phyloP scores from a whole-genome alignment of 2,888 invertebrate species.

The Hylaea fasciaria region DNA sequence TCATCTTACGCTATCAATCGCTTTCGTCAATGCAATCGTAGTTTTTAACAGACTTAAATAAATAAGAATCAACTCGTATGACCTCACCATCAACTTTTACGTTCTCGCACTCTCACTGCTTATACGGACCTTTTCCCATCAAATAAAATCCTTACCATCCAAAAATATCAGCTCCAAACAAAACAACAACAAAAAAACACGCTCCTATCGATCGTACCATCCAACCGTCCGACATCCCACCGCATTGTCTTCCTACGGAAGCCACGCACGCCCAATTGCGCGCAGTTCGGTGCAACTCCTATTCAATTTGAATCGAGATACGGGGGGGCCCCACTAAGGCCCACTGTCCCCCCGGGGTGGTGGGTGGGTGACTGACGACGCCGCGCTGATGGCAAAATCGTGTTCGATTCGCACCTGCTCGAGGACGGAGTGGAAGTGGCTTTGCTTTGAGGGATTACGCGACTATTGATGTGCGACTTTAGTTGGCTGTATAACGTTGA shows the following conservation, averaged over 20 bases:
- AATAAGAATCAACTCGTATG: too few relatives aligned
- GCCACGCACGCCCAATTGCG: conserved; percentile 70
- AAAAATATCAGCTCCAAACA: too few relatives aligned
- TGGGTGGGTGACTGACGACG: conserved; percentile 64
- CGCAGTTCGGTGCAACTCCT: conserved; percentile 69
- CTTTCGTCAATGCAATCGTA: too few relatives aligned
- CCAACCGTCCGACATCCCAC: conserved; percentile 37
- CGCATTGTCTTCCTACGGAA: conserved; percentile 56
- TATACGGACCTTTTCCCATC: too few relatives aligned
- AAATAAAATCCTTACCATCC: too few relatives aligned
- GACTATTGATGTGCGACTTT: neutral
- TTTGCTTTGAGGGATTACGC: conserved; percentile 50
- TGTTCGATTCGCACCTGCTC: conserved; percentile 82
- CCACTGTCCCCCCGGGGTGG: conserved; percentile 19
- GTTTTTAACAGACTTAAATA: too few relatives aligned
- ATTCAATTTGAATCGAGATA: conserved; percentile 76
- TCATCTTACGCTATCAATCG: too few relatives aligned
- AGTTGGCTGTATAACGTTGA: neutral
- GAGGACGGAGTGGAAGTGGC: conserved; percentile 48
- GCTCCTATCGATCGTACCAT: conserved; percentile 37
- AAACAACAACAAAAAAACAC: too few relatives aligned
- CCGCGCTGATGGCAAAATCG: conserved; percentile 80
- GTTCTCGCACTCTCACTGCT: too few relatives aligned
- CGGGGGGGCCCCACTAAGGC: conserved; percentile 39
- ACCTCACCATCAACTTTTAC: too few relatives aligned